Percentiles rank a stretch among this genome's conserved stretches.
Conservation (phyloP, 2,888 invertebrate genomes). For the Lasioglossum marginatum region DNA sequence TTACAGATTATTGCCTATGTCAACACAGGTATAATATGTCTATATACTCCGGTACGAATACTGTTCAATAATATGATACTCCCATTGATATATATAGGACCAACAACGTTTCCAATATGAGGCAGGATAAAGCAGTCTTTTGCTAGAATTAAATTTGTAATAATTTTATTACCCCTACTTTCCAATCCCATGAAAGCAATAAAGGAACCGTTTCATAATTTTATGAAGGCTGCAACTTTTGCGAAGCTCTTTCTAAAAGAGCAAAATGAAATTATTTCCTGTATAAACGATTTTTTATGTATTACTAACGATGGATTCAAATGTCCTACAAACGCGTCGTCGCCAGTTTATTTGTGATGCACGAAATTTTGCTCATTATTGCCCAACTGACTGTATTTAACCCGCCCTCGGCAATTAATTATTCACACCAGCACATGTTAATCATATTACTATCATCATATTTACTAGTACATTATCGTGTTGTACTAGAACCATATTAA, state of each 20-base stretch:
- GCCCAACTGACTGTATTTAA: not conserved
- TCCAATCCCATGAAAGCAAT: not conserved
- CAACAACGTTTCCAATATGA: not conserved
- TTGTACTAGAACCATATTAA: not conserved
- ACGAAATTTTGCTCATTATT: not conserved
- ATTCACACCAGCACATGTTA: not conserved
- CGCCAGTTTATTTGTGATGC: not conserved
- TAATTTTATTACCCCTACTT: not conserved
- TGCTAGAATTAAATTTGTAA: not conserved
- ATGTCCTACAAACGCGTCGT: not conserved
- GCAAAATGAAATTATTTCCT: not conserved
- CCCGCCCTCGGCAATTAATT: not conserved
- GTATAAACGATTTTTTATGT: no score
- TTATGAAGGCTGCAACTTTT: not conserved
- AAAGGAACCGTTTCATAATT: not conserved
- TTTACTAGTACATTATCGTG: not conserved
- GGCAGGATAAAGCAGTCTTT: not conserved
- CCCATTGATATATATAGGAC: not conserved
- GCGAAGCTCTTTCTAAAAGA: no score
- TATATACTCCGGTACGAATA: not conserved
- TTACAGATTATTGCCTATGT: not conserved
- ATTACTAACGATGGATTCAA: not conserved
- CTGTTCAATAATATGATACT: slow-evolving; percentile 1
- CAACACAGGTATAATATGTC: not conserved
- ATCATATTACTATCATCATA: not conserved